These are phyloP conservation scores for Perognathus longimembris DNA, from an alignment of 2,113 vertebrate species.

Conservation along the genomic window DNA sequence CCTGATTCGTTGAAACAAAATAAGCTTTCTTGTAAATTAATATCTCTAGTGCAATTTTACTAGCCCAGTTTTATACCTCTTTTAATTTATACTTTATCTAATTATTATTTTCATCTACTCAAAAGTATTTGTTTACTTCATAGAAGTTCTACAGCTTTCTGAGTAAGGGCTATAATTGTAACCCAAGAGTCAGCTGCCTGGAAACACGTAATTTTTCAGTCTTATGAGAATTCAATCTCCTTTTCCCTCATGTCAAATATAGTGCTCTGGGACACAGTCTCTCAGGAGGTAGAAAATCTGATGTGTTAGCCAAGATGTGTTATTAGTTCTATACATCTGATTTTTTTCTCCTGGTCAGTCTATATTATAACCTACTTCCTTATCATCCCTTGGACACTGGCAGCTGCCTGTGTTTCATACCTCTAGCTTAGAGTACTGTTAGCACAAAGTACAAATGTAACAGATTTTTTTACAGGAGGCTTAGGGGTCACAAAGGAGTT, in stretches of 20 bases:
- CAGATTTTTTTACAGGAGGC: not conserved
- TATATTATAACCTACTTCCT: not conserved
- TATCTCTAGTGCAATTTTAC: not conserved
- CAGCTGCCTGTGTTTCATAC: not conserved
- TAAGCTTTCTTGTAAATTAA: conserved; percentile 14
- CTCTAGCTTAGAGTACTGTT: not conserved
- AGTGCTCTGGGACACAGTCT: not conserved
- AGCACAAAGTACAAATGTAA: not conserved
- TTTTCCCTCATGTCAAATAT: conserved; percentile 13
- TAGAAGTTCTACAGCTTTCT: conserved; percentile 19
- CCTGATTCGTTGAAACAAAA: conserved; percentile 19
- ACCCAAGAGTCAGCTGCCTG: not conserved
- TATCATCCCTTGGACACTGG: not conserved
- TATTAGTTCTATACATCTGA: not conserved
- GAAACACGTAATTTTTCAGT: conserved; percentile 12
- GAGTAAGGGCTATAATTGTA: not conserved
- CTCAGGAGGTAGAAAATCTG: conserved; percentile 28
- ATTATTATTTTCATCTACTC: conserved; percentile 23
- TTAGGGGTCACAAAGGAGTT: not conserved
- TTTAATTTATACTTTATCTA: conserved; percentile 34
- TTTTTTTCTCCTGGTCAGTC: not conserved
- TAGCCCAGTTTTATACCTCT: not conserved
- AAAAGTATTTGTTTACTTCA: conserved; percentile 37
- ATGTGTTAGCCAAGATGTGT: not conserved
- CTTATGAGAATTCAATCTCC: not conserved